phyloP scores from a whole-genome alignment of 2,888 invertebrate species.

The Copidosoma aretas region DNA sequence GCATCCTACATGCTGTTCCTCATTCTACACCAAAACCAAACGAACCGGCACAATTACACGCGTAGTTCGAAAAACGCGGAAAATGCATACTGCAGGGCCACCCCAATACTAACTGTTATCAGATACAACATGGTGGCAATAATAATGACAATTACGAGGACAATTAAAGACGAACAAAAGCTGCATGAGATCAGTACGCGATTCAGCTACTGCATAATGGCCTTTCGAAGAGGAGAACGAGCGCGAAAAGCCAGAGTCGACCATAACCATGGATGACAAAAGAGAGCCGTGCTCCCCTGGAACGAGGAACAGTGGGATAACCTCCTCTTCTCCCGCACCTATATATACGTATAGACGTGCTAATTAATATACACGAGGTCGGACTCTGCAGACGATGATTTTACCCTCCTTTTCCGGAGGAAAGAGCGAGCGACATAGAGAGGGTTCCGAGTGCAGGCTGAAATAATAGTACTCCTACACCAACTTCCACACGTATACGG shows the following conservation, averaged over 20 bases:
- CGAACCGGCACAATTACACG: background rate
- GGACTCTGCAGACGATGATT: no score
- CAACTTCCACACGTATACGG: background rate
- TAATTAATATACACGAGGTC: no score
- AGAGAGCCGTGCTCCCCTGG: background rate
- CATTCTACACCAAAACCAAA: no score
- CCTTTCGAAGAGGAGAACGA: no score
- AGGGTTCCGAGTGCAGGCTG: constrained; percentile 17
- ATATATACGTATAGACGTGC: no score
- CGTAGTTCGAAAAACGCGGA: background rate
- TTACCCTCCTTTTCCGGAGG: background rate
- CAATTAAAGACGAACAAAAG: constrained; percentile 10
- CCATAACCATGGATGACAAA: constrained; percentile 21
- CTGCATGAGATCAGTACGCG: constrained; percentile 12
- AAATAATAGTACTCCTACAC: constrained; percentile 34
- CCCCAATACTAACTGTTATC: no score
- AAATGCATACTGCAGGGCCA: background rate
- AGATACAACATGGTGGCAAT: background rate
- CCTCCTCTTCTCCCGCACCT: no score
- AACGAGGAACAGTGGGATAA: no score
- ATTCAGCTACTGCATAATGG: background rate
- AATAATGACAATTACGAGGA: background rate
- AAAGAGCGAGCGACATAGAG: background rate
- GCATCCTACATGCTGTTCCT: no score
- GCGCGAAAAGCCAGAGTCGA: no score